Percentiles rank a stretch among this genome's conserved stretches.
phyloP scores from a whole-genome alignment of 92 coral and sea anemone genomes.

The Umimayanthus kanabou region DNA sequence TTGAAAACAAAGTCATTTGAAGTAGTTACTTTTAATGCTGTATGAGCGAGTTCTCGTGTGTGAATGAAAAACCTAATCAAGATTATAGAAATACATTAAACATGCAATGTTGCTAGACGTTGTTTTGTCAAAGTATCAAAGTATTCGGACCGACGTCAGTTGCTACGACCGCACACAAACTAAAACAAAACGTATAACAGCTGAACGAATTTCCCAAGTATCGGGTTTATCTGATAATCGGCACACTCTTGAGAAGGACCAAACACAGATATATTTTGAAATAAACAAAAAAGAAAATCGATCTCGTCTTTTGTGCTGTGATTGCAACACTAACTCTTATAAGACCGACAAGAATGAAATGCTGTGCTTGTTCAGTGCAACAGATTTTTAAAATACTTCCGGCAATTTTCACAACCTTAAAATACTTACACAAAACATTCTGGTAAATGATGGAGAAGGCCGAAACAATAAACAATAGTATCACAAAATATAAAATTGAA shows the following conservation, averaged over 20 bases:
- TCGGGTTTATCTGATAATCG: background rate
- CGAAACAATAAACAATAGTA: background rate
- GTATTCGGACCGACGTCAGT: background rate
- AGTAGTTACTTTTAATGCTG: too few relatives aligned
- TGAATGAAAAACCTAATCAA: background rate
- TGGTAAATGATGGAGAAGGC: background rate
- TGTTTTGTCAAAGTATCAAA: background rate
- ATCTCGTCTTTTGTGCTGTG: background rate
- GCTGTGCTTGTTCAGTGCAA: background rate
- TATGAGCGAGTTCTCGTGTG: background rate
- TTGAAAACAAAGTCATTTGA: background rate
- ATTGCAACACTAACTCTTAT: background rate
- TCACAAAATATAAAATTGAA: background rate
- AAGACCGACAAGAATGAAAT: too few relatives aligned
- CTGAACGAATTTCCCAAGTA: background rate
- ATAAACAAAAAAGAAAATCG: background rate
- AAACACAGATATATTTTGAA: background rate
- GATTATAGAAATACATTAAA: background rate
- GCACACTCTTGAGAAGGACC: background rate
- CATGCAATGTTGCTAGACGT: background rate
- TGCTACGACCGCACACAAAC: constrained; percentile 2
- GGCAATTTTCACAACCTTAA: too few relatives aligned
- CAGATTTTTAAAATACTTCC: too few relatives aligned
- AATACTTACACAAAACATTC: background rate
- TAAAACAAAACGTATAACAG: background rate